Evolutionary conservation across 1,140 invertebrate species (phyloP).

Genomic region (Anastrepha ludens): DNA sequence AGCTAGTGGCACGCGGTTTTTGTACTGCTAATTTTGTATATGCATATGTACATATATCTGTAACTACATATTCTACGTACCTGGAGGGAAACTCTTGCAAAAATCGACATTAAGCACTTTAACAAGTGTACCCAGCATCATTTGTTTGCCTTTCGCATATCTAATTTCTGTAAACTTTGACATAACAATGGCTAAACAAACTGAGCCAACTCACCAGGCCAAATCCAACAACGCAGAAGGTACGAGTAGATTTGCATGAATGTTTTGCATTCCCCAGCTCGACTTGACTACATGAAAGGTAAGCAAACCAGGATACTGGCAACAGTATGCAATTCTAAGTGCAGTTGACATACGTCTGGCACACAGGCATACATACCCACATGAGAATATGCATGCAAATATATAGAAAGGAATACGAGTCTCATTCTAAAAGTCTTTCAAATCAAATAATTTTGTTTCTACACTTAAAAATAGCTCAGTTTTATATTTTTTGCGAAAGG

Average conservation of each 20-base stretch:
- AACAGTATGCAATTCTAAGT: too few relatives aligned
- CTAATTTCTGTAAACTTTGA: slow-evolving; percentile 52
- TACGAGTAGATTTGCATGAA: background rate
- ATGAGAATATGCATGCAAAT: background rate
- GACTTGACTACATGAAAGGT: background rate
- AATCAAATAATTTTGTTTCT: too few relatives aligned
- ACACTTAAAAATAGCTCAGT: too few relatives aligned
- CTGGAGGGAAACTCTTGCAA: background rate
- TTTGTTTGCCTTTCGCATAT: slow-evolving; percentile 46
- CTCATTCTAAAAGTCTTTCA: too few relatives aligned
- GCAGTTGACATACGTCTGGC: too few relatives aligned
- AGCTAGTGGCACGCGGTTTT: background rate
- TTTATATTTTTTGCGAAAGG: too few relatives aligned
- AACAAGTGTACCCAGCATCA: background rate
- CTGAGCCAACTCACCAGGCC: slow-evolving; percentile 13
- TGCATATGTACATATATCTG: background rate
- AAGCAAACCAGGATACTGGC: background rate
- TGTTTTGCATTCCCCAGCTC: background rate
- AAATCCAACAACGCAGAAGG: slow-evolving; percentile 13
- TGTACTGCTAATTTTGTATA: background rate
- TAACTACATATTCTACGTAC: background rate
- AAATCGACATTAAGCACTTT: background rate
- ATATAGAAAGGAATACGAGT: background rate
- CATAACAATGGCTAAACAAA: slow-evolving; percentile 51
- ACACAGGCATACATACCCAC: too few relatives aligned